Conservation (phyloP, 2,797 vertebrate species). For the Cygnus olor region DNA sequence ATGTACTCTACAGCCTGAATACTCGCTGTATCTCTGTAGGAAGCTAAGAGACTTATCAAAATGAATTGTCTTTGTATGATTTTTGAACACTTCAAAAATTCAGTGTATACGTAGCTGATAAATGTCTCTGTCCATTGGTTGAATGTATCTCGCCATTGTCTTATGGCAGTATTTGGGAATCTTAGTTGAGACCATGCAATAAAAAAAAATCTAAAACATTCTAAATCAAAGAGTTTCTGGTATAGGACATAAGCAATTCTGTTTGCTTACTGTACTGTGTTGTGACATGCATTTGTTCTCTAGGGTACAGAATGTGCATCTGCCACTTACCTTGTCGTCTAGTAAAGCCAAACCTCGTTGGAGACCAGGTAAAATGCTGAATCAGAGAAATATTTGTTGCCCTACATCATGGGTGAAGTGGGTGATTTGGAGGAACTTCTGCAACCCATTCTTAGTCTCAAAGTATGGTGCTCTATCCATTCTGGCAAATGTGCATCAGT, state of each 20-base stretch:
- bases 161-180: neutral
- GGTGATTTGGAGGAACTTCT: neutral
- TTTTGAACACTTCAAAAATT: neutral
- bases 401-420: neutral
- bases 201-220: neutral
- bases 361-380: conserved; percentile 83
- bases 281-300: conserved; percentile 28
- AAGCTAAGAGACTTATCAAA: neutral
- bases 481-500: neutral
- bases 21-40: accelerated
- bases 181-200: neutral
- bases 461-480: accelerated
- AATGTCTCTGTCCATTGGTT: neutral
- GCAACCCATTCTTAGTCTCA: neutral
- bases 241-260: neutral
- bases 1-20: neutral
- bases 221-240: neutral
- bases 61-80: neutral
- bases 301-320: conserved; percentile 97
- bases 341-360: conserved; percentile 83
- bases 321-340: conserved; percentile 92
- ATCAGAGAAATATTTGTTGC: neutral
- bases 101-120: neutral
- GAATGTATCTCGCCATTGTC: neutral
- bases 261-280: neutral